Percentiles rank a stretch among this genome's conserved stretches.
phyloP scores from a whole-genome alignment of 1,140 invertebrate species.

The Oreohelix idahoensis region DNA sequence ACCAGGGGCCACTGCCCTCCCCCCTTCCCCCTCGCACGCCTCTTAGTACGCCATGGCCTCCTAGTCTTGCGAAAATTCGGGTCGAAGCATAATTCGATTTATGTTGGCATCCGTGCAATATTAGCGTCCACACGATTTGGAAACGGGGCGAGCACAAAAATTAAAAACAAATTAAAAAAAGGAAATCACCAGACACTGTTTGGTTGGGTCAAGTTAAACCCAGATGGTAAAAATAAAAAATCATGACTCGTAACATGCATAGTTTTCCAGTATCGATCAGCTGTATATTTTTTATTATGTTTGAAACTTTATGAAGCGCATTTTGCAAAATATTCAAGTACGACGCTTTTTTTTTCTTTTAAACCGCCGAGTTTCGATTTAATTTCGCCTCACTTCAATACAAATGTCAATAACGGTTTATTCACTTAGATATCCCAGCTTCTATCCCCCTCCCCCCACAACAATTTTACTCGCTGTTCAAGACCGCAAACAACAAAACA shows the following conservation, averaged over 20 bases:
- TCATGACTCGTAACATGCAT: not conserved
- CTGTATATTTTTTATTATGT: not conserved
- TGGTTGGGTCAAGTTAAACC: not conserved
- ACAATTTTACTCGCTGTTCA: not conserved
- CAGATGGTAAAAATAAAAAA: not conserved
- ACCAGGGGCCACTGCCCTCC: too few species aligned
- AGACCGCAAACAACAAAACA: slow-evolving; percentile 20
- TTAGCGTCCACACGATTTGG: not conserved
- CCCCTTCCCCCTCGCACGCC: too few species aligned
- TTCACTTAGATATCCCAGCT: not conserved
- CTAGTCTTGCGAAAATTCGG: not conserved
- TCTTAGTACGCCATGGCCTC: too few species aligned
- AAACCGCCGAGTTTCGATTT: slow-evolving; percentile 16
- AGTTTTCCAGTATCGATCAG: not conserved
- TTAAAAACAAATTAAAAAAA: not conserved
- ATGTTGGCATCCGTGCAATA: not conserved
- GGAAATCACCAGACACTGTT: too few species aligned
- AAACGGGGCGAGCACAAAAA: not conserved
- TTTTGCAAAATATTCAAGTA: too few species aligned
- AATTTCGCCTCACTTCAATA: slow-evolving; percentile 1
- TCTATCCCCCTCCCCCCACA: not conserved
- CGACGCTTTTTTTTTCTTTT: not conserved
- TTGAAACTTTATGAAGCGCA: not conserved
- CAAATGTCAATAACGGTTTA: slow-evolving; percentile 19
- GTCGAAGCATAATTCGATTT: slow-evolving; percentile 16